Conservation (phyloP, 2,888 invertebrate species). For the Lithodes maja region DNA sequence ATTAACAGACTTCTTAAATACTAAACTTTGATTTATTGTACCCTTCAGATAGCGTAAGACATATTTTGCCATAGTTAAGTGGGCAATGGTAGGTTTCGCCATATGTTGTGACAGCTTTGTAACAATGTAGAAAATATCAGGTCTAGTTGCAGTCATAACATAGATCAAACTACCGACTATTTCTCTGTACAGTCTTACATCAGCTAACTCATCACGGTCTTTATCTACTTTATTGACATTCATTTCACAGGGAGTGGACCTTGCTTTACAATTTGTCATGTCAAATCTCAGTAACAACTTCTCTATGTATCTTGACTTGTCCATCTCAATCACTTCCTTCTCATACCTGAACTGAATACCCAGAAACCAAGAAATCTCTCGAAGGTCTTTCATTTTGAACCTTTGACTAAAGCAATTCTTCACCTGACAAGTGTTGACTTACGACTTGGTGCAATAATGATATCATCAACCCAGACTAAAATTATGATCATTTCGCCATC, state of each 20-base stretch:
- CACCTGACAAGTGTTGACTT: neutral
- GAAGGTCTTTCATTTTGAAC: slow-evolving; percentile 35
- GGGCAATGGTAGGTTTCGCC: neutral
- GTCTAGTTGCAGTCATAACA: slow-evolving; percentile 28
- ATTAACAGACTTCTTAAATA: slow-evolving; percentile 21
- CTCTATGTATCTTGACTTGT: no score
- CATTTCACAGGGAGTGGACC: slow-evolving; percentile 21
- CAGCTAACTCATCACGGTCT: neutral
- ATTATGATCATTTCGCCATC: neutral
- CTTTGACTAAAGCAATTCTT: neutral
- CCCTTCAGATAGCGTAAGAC: slow-evolving; percentile 30
- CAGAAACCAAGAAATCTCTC: slow-evolving; percentile 19
- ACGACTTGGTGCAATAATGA: neutral
- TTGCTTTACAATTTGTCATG: slow-evolving; percentile 20
- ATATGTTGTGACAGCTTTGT: slow-evolving; percentile 5
- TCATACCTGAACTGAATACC: slow-evolving; percentile 12
- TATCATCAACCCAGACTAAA: slow-evolving; percentile 5
- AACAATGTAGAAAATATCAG: neutral
- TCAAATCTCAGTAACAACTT: neutral
- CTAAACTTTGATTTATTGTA: neutral
- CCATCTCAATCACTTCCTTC: no score
- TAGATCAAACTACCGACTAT: slow-evolving; percentile 35
- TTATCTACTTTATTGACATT: neutral
- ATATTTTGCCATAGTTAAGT: slow-evolving; percentile 10
- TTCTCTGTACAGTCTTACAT: slow-evolving; percentile 22